Base-by-base conservation (phyloP, 2,888 invertebrate genomes). In the Acrobasis consociella region DNA sequence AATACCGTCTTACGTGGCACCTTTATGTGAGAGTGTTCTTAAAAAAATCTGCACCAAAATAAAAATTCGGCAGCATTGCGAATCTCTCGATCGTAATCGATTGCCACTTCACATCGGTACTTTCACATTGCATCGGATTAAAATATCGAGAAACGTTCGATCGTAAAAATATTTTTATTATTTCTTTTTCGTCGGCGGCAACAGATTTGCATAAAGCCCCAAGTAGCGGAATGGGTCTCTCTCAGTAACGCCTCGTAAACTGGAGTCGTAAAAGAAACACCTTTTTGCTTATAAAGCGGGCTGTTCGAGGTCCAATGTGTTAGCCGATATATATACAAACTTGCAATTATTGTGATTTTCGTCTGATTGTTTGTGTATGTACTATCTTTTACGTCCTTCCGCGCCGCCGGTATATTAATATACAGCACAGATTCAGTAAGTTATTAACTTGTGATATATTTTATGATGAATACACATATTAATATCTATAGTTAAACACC, bases 241-340 rank as follows among this genome's bases (percentile, higher is more conserved):
- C 71, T 71, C 71, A 75, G 73, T 72, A 77, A 73, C 71, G 72
- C 68, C 70, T 84, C 87, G 83, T 90, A 88, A 89, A 87, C 78
- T 76, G 74, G 72, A 73, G 79, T 88, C 87, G 81, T 89, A 89
- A 90, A 89, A 86, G 80, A 77, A 85, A 85, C 87, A 86, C 86
- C 85, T 86, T 86, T 85, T 82, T 62, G 38, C 49, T 46, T 9
- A 56, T 56, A 56, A 56, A 56, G 56, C 56, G 13, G 56, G 42
- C 56, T 56, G 22, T 56, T 56, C 56, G 17, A 5, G 17, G 8
- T 9, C 22, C 56, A 7, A 22, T 42, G 5, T 17, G 56, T 39
- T 17, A 22, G 5, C 11, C 55, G 38, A 16, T 11, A 11, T 22
- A 16, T 53, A 5, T n/a, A 31, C 7, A 52, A 31, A 8, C n/a